Base-by-base conservation (phyloP, 1,140 invertebrate genomes). In the Brachionus plicatilis region DNA sequence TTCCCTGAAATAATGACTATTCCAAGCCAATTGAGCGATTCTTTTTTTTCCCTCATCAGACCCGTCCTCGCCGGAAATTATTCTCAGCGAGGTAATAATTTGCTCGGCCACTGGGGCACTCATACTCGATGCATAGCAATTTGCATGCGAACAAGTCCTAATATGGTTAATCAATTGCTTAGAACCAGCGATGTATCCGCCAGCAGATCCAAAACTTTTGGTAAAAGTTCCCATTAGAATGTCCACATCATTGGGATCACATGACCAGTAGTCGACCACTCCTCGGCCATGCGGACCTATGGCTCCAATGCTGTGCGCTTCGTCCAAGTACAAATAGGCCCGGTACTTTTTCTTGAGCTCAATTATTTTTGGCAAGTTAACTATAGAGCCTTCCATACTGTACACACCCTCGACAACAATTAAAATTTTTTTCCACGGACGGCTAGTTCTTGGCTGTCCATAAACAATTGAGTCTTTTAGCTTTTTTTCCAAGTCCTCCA, bases 311-410 rank as follows among this genome's bases (percentile, higher is more conserved):
- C 95, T 96, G 90, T 99, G 97, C 7, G 97, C 97, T 90, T 98
- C 96, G 88, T 97, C 96, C 85, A 98, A 88, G 89, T 96, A 98
- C 37, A 98, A 88, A 89, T 97, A 97, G 5, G 94, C 94, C 91
- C 90, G 90, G 89, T 98, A 98, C 88, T 95, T 97, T 88, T 95
- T 95, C 90, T 99, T 99, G 14, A 99, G 90, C 14, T 91, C 92
- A 85, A 99, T 91, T 60, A 99, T 92, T 87, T 95, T 94, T 4
- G 94, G 95, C 85, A 99, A 92, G 85, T 94, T 93, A 76, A 94
- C 94, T 84, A 99, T 94, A 0, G 95, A 95, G 0, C 97, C 97
- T 91, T 99, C 97, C 97, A 99, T 99, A 86, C 95, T 98, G 88
- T 96, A 98, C 86, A 99, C 94, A 68, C 96, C 96, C 90, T 98